These are phyloP conservation scores for Zapornia atra DNA, from an alignment of 2,113 vertebrate species.

Conservation along the genomic window DNA sequence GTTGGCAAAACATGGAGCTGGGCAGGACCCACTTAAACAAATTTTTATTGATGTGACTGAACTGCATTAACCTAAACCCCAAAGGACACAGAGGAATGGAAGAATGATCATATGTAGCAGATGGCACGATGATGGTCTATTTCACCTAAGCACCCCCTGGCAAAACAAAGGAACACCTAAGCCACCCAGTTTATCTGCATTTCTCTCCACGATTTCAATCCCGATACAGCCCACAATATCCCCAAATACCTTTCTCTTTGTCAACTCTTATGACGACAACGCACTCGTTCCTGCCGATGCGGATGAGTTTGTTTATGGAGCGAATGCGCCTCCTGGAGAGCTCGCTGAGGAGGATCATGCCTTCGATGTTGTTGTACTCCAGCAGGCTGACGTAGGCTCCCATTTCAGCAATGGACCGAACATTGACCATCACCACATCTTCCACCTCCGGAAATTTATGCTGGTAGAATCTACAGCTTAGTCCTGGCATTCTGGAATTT, in stretches of 20 bases:
- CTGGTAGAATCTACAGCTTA: slow-evolving; percentile 98
- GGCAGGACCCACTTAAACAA: not conserved
- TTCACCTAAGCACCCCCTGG: not conserved
- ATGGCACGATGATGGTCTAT: not conserved
- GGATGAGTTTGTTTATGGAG: slow-evolving; percentile 98
- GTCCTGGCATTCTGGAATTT: slow-evolving; percentile 89
- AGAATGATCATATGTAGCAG: not conserved
- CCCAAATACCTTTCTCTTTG: slow-evolving; percentile 92
- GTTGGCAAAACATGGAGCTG: not conserved
- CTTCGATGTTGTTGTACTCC: slow-evolving; percentile 98
- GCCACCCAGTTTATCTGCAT: not conserved
- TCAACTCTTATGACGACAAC: slow-evolving; percentile 98
- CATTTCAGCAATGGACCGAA: slow-evolving; percentile 98
- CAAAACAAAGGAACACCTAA: not conserved
- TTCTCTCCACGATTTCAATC: not conserved
- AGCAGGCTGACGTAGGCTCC: slow-evolving; percentile 96
- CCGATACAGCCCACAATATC: not conserved
- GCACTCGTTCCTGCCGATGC: slow-evolving; percentile 96
- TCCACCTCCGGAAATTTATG: slow-evolving; percentile 98
- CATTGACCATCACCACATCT: slow-evolving; percentile 99
- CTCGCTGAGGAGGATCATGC: slow-evolving; percentile 98
- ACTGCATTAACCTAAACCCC: not conserved
- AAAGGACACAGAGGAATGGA: not conserved
- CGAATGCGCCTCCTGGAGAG: slow-evolving; percentile 94
- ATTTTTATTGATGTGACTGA: not conserved